Evolutionary conservation across 1,140 invertebrate species (phyloP).

Genomic region (Lepidurus apus): DNA sequence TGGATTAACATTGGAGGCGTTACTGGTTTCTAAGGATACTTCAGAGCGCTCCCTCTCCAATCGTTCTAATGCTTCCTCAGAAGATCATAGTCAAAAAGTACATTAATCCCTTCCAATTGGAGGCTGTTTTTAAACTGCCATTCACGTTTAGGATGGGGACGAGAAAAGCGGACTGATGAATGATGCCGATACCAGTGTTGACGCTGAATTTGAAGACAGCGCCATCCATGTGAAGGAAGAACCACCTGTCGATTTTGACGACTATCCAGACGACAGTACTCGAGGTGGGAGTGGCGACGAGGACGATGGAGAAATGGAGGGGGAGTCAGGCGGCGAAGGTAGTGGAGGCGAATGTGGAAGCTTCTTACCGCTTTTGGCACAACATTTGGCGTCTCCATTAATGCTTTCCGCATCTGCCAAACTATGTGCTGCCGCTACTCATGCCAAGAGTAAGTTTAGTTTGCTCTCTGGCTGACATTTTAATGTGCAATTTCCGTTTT

Average conservation of each 20-base stretch:
- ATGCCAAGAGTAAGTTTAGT: conserved; percentile 19
- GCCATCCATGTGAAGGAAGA: conserved; percentile 31
- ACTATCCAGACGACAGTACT: conserved; percentile 32
- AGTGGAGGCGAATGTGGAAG: conserved; percentile 30
- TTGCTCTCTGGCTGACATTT: background rate
- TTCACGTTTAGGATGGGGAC: background rate
- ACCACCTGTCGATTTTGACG: conserved; percentile 34
- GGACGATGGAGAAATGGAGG: conserved; percentile 32
- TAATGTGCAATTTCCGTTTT: background rate
- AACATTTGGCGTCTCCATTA: conserved; percentile 31
- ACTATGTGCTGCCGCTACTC: conserved; percentile 33
- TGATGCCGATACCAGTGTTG: background rate
- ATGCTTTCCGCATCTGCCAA: conserved; percentile 35
- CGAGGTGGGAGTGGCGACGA: conserved; percentile 29
- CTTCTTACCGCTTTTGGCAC: conserved; percentile 32
- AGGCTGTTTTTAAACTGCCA: background rate
- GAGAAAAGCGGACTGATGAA: background rate
- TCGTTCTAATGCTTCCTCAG: background rate
- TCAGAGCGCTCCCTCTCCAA: background rate
- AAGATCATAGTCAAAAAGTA: conserved; percentile 16
- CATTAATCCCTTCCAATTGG: background rate
- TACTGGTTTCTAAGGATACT: background rate
- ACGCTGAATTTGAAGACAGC: background rate
- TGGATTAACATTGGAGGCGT: conserved; percentile 23
- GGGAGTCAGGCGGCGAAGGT: conserved; percentile 31